phyloP scores from a whole-genome alignment of 2,888 invertebrate species.

The Andrena haemorrhoa region DNA sequence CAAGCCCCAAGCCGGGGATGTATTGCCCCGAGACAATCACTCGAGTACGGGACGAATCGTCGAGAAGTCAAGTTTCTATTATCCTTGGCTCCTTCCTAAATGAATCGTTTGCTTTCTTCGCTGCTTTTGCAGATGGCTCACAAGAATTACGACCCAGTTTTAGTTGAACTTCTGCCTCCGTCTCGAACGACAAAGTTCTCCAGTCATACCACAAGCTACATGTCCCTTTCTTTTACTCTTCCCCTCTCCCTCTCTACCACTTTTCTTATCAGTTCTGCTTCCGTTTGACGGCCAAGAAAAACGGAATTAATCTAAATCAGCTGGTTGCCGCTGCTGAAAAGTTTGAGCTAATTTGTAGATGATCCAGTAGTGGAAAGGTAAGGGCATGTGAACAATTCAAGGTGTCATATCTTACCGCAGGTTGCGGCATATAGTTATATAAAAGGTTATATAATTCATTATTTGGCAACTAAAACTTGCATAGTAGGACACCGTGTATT shows the following conservation, averaged over 20 bases:
- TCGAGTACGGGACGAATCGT: conserved; percentile 26
- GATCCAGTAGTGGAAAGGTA: no score
- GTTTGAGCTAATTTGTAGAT: conserved; percentile 38
- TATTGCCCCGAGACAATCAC: not conserved
- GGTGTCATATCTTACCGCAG: no score
- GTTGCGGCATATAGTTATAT: no score
- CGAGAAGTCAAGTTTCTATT: conserved; percentile 61
- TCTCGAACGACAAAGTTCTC: conserved; percentile 73
- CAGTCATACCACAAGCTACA: conserved; percentile 29
- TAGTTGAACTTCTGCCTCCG: conserved; percentile 67
- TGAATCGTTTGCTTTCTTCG: conserved; percentile 65
- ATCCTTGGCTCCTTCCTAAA: conserved; percentile 55
- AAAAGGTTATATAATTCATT: no score
- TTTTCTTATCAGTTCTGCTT: conserved; percentile 39
- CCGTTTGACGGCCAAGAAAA: conserved; percentile 52
- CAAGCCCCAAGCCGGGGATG: not conserved
- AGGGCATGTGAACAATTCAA: no score
- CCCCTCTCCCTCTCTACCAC: conserved; percentile 24
- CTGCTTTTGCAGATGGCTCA: conserved; percentile 65
- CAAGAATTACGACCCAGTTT: conserved; percentile 73
- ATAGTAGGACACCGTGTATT: no score
- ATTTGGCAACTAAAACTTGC: no score
- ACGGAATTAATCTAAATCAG: conserved; percentile 63
- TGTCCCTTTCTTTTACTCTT: conserved; percentile 22
- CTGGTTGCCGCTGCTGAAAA: conserved; percentile 36